Evolutionary conservation across 2,797 vertebrate genomes (phyloP).

Genomic region (Silurus lanzhouensis): DNA sequence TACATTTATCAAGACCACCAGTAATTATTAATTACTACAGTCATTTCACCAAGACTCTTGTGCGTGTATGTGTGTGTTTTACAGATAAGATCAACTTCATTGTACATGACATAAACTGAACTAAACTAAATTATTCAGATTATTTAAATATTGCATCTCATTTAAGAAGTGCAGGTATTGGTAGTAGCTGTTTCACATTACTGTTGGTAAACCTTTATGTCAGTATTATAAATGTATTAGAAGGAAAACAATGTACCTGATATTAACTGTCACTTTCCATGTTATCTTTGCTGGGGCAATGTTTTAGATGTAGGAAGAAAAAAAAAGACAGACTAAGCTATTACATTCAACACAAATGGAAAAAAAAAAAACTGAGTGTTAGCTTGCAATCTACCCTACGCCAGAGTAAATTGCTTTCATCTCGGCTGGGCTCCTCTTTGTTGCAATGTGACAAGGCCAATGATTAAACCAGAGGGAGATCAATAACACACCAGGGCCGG

Average conservation of each 20-base stretch:
- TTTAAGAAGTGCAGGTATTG: neutral
- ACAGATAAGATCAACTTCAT: neutral
- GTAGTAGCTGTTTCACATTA: neutral
- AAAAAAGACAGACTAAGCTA: slow-evolving; percentile 18
- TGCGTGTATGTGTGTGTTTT: neutral
- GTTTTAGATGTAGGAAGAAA: neutral
- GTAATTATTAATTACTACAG: neutral
- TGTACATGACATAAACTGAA: neutral
- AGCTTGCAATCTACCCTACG: slow-evolving; percentile 73
- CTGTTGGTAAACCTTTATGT: neutral
- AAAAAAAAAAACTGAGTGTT: slow-evolving; percentile 65
- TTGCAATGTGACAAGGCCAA: slow-evolving; percentile 82
- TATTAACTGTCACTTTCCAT: slow-evolving; percentile 22
- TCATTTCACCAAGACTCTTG: slow-evolving; percentile 2
- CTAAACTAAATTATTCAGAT: too few relatives aligned
- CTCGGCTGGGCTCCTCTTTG: slow-evolving; percentile 74
- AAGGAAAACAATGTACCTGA: slow-evolving; percentile 9
- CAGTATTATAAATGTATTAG: neutral
- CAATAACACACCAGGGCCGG: slow-evolving; percentile 74
- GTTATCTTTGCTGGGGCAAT: slow-evolving; percentile 18
- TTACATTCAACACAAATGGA: slow-evolving; percentile 37
- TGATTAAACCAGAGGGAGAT: slow-evolving; percentile 80
- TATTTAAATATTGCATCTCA: neutral
- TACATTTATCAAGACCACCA: neutral
- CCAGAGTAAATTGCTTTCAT: slow-evolving; percentile 82